Evolutionary conservation across 2,797 vertebrate genomes (phyloP), one percentile per base, ranked within the genome.

Genomic region (Aldrovandia affinis): DNA sequence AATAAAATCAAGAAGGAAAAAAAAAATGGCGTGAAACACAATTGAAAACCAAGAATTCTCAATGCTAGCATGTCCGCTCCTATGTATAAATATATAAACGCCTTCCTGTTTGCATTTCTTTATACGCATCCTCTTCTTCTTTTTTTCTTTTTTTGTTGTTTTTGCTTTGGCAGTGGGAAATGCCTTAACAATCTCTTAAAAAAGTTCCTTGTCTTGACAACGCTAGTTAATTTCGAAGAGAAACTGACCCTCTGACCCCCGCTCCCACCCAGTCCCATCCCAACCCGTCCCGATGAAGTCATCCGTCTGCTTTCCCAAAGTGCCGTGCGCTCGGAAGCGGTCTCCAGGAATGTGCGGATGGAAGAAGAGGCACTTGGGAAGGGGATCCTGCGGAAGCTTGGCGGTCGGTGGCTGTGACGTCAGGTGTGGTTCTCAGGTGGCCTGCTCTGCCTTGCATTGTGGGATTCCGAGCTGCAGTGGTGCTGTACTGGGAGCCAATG

Each of bases 41-140:
- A 89, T 90, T 92, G 87, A 91, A 88, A 20, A 87, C 87, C 81
- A 90, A 42, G 61, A 85, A 88, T 88, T 87, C 92, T 91, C 91
- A 92, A 91, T 90, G 91, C 91, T 91, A 92, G 90, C 91, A 92
- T 89, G 88, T 93, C 89, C 91, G 89, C 88, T 90, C 92, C 90
- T 93, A 93, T 91, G 92, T 93, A 93, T 94, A 95, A 94, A 95
- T 93, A 94, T 92, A 94, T 90, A 92, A 91, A 93, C 14, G 88
- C 65, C 78, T 42, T 85, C 89, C 91, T 91, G 93, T 92, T 90
- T 89, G 92, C 92, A 91, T 90, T 90, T 91, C 89, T 90, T 89
- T 87, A 83, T 90, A 87, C 93, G 86, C 30, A 83, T 81, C 25
- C 4, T 61, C 87, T 84, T 88, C 92, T 91, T 89, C 88, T 61